These are phyloP conservation scores for Arnoldichthys spilopterus DNA, from an alignment of 2,797 vertebrate genomes.

Conservation along the genomic window DNA sequence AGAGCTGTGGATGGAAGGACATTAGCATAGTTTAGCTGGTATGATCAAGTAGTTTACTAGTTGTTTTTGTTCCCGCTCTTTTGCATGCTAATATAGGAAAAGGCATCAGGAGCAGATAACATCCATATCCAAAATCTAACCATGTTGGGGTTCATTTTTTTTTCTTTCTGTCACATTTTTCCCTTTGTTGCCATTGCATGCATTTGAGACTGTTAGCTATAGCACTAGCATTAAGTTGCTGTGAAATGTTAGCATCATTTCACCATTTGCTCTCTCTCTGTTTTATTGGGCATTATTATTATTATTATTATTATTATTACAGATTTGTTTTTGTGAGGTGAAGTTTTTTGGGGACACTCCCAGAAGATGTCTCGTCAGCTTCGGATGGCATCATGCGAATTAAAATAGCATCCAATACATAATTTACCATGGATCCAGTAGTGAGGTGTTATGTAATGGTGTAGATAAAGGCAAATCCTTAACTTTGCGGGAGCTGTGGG, in stretches of 20 bases:
- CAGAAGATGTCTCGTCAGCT: neutral
- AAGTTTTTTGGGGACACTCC: neutral
- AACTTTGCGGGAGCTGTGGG: neutral
- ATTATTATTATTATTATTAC: neutral
- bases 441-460: conserved; percentile 9
- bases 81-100: conserved; percentile 28
- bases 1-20: conserved; percentile 4
- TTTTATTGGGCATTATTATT: neutral
- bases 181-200: conserved; percentile 25
- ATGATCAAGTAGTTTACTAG: conserved; percentile 15
- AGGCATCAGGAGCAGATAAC: neutral
- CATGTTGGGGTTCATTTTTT: neutral
- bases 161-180: neutral
- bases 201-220: neutral
- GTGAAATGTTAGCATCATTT: neutral
- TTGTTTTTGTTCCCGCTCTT: conserved; percentile 3
- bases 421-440: conserved; percentile 24
- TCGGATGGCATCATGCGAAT: conserved; percentile 30
- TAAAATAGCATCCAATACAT: conserved; percentile 43
- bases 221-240: neutral
- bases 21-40: conserved; percentile 19
- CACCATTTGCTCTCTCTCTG: neutral
- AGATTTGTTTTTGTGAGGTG: neutral
- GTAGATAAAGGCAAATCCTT: conserved; percentile 16
- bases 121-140: conserved; percentile 5